Evolutionary conservation across 2,113 vertebrate species (phyloP).

Genomic region (Corythornis madagascariensis): DNA sequence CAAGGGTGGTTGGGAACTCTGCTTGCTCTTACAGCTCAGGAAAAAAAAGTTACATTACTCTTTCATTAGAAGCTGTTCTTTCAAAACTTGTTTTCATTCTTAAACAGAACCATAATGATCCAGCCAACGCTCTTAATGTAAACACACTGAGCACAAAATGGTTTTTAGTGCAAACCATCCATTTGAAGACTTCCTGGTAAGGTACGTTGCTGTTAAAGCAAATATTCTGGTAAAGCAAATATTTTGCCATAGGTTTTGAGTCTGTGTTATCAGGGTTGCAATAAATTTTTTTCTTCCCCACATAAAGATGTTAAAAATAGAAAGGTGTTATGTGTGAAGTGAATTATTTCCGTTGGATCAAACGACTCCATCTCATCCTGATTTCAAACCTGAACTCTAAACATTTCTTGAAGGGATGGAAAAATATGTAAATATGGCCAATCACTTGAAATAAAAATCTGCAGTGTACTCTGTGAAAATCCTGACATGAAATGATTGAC

Average conservation of each 20-base stretch:
- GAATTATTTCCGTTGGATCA: background rate
- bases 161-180: background rate
- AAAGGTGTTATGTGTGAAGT: background rate
- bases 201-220: background rate
- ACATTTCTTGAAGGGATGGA: background rate
- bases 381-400: background rate
- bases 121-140: background rate
- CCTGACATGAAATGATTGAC: conserved; percentile 21
- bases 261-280: background rate
- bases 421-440: conserved; percentile 9
- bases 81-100: conserved; percentile 40
- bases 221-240: conserved; percentile 12
- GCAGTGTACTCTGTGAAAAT: background rate
- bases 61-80: conserved; percentile 39
- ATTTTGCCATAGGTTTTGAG: background rate
- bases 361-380: background rate
- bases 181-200: conserved; percentile 6
- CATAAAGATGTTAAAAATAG: background rate
- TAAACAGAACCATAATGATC: background rate
- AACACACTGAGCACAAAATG: background rate
- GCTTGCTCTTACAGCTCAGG: background rate
- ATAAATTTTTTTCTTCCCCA: background rate
- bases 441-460: background rate
- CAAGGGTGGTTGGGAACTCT: conserved; percentile 27
- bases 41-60: background rate